phyloP scores from a whole-genome alignment of 2,797 vertebrate species.

The Takifugu rubripes region DNA sequence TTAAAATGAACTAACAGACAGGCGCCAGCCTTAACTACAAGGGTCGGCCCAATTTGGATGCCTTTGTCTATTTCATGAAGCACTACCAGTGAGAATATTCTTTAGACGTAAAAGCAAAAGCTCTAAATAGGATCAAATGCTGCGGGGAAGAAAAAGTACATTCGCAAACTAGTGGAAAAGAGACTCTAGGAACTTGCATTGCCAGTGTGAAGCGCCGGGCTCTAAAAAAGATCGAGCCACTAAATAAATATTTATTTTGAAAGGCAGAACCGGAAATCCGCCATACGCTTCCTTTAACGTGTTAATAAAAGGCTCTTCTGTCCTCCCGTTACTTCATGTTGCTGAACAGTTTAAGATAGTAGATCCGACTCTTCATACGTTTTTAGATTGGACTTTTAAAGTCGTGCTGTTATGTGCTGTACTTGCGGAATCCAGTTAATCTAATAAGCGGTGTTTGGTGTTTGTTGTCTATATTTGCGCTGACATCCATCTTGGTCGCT shows the following conservation, averaged over 20 bases:
- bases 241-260: constrained; percentile 21
- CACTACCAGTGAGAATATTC: not conserved
- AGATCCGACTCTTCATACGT: not conserved
- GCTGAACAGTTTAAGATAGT: not conserved
- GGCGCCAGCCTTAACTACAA: no score
- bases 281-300: not conserved
- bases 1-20: no score
- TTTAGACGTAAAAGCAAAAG: not conserved
- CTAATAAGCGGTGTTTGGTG: no score
- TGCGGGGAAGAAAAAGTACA: not conserved
- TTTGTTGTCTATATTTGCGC: not conserved
- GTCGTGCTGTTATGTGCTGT: no score
- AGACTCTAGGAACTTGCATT: no score
- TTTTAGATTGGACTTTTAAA: not conserved
- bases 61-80: no score
- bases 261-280: constrained; percentile 4
- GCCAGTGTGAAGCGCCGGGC: not conserved
- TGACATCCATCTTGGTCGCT: constrained; percentile 13
- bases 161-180: no score
- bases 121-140: not conserved
- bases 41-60: no score
- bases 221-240: accelerated
- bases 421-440: no score
- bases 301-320: not conserved
- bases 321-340: not conserved